phyloP scores from a whole-genome alignment of 35 echinoderm and acorn worm species.

The Diadema setosum region DNA sequence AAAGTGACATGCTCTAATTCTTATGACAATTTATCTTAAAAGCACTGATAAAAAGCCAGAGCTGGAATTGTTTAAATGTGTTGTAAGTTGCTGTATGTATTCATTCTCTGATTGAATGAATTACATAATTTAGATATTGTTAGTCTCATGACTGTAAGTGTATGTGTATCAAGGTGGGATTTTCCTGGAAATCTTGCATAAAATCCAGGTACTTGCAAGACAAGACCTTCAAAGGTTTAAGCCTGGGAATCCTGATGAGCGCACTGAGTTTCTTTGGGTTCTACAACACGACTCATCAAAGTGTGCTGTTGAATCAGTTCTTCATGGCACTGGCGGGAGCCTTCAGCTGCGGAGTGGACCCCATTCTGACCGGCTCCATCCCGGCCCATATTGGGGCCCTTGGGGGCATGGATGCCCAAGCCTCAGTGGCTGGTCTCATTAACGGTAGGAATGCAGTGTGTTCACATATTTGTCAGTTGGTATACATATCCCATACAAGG shows the following conservation, averaged over 20 bases:
- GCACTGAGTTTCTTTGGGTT: constrained; percentile 55
- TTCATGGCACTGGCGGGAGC: constrained; percentile 59
- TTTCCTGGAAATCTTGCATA: neutral
- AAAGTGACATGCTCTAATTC: too few species aligned
- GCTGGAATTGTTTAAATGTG: too few species aligned
- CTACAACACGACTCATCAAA: constrained; percentile 18
- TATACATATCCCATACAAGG: too few species aligned
- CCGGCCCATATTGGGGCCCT: constrained; percentile 36
- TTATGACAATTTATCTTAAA: too few species aligned
- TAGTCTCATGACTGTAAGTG: neutral
- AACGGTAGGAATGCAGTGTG: constrained; percentile 47
- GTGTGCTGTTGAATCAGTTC: constrained; percentile 31
- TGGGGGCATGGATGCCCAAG: constrained; percentile 26
- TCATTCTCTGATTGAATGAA: neutral
- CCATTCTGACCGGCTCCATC: constrained; percentile 49
- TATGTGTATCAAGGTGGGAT: neutral
- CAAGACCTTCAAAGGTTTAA: constrained; percentile 24
- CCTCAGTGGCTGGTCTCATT: constrained; percentile 57
- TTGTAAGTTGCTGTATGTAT: neutral
- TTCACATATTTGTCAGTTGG: too few species aligned
- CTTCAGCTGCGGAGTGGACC: constrained; percentile 77
- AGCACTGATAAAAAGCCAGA: too few species aligned
- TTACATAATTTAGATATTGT: neutral
- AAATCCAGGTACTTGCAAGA: constrained; percentile 23
- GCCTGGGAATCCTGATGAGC: constrained; percentile 30